These are phyloP conservation scores for Elgaria multicarinata DNA, from an alignment of 2,113 vertebrate species.

Conservation along the genomic window DNA sequence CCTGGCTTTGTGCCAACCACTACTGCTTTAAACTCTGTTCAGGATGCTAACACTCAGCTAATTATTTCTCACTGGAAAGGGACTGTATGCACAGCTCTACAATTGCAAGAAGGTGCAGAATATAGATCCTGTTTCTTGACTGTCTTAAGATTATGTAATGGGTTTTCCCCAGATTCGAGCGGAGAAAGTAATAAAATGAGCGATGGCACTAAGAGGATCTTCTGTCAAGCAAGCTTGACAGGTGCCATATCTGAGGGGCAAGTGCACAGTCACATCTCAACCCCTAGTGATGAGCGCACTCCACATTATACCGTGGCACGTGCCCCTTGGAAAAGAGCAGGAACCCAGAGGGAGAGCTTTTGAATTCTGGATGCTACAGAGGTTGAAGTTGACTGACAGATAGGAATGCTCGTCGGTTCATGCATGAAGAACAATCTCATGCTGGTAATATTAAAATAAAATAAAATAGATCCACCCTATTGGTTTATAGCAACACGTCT, in stretches of 20 bases:
- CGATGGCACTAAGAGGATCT: neutral
- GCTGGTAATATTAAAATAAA: neutral
- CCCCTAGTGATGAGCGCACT: neutral
- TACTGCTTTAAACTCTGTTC: neutral
- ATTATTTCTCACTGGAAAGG: neutral
- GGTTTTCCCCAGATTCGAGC: neutral
- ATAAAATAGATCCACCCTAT: neutral
- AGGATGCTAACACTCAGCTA: neutral
- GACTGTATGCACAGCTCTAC: neutral
- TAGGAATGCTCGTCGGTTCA: neutral
- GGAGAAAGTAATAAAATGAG: neutral
- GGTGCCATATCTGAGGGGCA: too few species aligned
- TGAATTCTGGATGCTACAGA: neutral
- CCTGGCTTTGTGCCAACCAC: neutral
- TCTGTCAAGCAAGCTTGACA: neutral
- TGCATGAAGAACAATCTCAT: neutral
- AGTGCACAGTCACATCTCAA: neutral
- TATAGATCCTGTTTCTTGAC: neutral
- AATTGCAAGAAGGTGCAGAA: neutral
- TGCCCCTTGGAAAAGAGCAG: neutral
- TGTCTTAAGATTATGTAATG: neutral
- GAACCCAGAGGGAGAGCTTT: neutral
- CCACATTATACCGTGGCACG: neutral
- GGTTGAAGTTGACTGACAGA: neutral
- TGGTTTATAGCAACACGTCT: neutral